These are phyloP conservation scores for Dendroctonus valens DNA, from an alignment of 1,140 invertebrate genomes.

Conservation along the genomic window DNA sequence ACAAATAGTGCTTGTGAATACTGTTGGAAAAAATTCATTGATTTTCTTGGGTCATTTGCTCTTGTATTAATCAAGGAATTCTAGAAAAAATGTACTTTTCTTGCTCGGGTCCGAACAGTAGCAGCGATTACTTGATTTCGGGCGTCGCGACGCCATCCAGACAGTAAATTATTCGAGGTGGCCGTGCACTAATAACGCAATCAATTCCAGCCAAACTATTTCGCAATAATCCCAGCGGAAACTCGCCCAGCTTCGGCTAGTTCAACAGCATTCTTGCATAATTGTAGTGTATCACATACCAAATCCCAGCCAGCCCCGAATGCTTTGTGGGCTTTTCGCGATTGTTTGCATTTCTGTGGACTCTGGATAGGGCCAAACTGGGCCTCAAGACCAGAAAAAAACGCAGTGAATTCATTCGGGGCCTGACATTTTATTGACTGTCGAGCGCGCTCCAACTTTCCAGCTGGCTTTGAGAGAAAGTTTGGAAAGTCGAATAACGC, in stretches of 20 bases:
- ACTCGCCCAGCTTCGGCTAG: background rate
- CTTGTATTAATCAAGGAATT: too few relatives aligned
- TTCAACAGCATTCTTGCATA: constrained; percentile 16
- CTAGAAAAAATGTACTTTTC: too few relatives aligned
- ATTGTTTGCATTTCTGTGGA: constrained; percentile 10
- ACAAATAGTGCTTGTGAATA: too few relatives aligned
- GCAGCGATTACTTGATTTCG: too few relatives aligned
- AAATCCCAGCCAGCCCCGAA: constrained; percentile 14
- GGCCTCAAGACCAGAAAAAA: background rate
- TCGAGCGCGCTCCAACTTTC: too few relatives aligned
- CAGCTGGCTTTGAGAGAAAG: too few relatives aligned
- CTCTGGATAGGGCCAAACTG: constrained; percentile 1
- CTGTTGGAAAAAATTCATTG: too few relatives aligned
- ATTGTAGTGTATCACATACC: constrained; percentile 20
- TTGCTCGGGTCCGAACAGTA: too few relatives aligned
- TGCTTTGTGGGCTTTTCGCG: constrained; percentile 18
- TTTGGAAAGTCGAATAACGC: too few relatives aligned
- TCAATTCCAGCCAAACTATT: constrained; percentile 18
- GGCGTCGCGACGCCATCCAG: too few relatives aligned
- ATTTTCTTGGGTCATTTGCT: too few relatives aligned
- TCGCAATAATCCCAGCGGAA: constrained; percentile 9
- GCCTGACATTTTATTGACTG: too few relatives aligned
- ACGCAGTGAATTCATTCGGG: background rate
- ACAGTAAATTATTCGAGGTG: background rate
- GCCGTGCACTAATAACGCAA: constrained; percentile 14